Base-by-base conservation (phyloP, 2,797 vertebrate species). In the Chaetodon trifasciatus region DNA sequence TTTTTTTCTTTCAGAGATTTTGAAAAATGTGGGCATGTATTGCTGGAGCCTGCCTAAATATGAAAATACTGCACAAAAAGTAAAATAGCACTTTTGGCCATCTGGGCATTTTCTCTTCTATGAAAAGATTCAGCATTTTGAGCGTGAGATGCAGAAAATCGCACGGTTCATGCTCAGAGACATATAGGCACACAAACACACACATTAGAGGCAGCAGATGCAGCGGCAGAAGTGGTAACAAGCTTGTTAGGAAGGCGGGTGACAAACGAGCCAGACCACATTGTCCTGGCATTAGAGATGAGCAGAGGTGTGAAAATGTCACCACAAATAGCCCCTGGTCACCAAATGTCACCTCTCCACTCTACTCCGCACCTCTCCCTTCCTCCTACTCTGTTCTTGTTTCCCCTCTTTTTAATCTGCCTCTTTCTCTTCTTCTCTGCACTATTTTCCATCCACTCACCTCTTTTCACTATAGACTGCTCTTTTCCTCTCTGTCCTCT, bases 221-320 rank as follows among this genome's bases (percentile, higher is more conserved):
- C 70, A 74, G 74, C 79, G 56, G 83, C 67, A 50, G 42, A 81
- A 44, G 74, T 72, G n/a, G 73, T 93, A 94, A 94, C 93, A 91
- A 93, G 93, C 92, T 94, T 93, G 91, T 95, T 94, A 95, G 79
- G 78, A 78, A 91, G 85, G 86, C 79, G 65, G 81, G 88, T 94
- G 93, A 94, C 88, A 95, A 95, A 95, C 57, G 84, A 94, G 87
- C 81, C 67, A 65, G 55, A 82, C 84, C 79, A 86, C 88, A 82
- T 92, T 94, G 92, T 91, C 79, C 85, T 89, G 92, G 91, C 91
- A 93, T 95, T 94, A 94, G 89, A 88, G 80, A 92, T 84, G 93
- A 95, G 89, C 88, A 93, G 90, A 91, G 86, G 89, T 93, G 93
- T 91, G 92, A 90, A 95, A 95, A 95, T 96, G 95, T 95, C 95